Percentiles rank a stretch among this genome's conserved stretches.
These are phyloP conservation scores for Lydus trimaculatus DNA, from an alignment of 2,888 invertebrate genomes.

Conservation along the genomic window DNA sequence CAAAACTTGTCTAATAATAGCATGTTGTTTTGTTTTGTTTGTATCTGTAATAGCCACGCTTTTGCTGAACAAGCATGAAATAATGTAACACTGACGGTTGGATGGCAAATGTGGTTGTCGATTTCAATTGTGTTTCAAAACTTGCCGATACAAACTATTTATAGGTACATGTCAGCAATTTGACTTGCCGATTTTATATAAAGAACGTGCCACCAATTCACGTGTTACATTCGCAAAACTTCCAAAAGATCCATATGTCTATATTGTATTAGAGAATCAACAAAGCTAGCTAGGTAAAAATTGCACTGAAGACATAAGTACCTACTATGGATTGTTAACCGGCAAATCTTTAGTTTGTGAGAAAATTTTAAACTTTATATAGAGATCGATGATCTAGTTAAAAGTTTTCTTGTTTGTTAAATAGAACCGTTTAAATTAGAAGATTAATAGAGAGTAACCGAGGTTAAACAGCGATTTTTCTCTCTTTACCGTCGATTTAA, in stretches of 20 bases:
- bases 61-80: constrained; percentile 38
- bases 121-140: constrained; percentile 44
- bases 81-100: constrained; percentile 26
- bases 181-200: constrained; percentile 29
- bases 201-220: constrained; percentile 22
- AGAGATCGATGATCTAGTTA: constrained; percentile 2
- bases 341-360: too few species aligned
- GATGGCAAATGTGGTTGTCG: constrained; percentile 25
- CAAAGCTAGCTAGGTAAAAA: too few species aligned
- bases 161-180: constrained; percentile 45
- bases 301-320: too few species aligned
- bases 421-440: background rate
- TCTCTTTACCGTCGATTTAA: constrained; percentile 37
- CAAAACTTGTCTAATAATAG: constrained; percentile 27
- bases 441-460: constrained; percentile 26
- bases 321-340: too few species aligned
- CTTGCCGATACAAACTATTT: constrained; percentile 40
- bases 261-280: too few species aligned
- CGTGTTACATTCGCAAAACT: too few species aligned
- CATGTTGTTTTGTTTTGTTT: constrained; percentile 26
- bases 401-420: background rate
- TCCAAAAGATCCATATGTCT: too few species aligned
- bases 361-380: background rate
- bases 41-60: constrained; percentile 23
- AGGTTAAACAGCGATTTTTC: constrained; percentile 28